Evolutionary conservation across 2,797 vertebrate genomes (phyloP).

Genomic region (Gambelia wislizenii): DNA sequence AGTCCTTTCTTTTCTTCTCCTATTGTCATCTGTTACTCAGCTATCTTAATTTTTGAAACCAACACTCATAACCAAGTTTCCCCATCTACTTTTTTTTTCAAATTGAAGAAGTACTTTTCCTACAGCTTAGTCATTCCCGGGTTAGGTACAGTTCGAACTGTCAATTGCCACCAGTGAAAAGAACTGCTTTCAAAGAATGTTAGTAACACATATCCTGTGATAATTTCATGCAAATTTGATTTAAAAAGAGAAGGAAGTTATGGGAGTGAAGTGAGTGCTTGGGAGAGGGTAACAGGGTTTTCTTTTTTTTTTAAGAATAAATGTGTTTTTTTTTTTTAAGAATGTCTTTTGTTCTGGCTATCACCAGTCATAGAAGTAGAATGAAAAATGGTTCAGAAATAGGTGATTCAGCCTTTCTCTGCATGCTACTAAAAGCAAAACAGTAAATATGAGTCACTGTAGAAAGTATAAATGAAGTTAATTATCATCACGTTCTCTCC

Average conservation of each 20-base stretch:
- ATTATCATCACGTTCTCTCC: slow-evolving; percentile 61
- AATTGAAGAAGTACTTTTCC: slow-evolving; percentile 73
- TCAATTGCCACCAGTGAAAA: slow-evolving; percentile 41
- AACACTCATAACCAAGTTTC: slow-evolving; percentile 49
- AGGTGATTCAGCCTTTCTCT: slow-evolving; percentile 69
- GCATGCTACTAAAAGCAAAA: slow-evolving; percentile 61
- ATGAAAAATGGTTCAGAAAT: slow-evolving; percentile 63
- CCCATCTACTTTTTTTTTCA: slow-evolving; percentile 73
- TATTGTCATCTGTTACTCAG: slow-evolving; percentile 30
- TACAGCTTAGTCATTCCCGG: slow-evolving; percentile 71
- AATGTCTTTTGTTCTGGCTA: not conserved
- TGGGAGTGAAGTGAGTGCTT: not conserved
- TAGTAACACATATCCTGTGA: slow-evolving; percentile 25
- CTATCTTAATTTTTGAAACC: slow-evolving; percentile 54
- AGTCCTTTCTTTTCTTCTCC: slow-evolving; percentile 68
- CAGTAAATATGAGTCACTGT: slow-evolving; percentile 73
- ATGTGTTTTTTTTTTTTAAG: too few species aligned
- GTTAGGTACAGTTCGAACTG: slow-evolving; percentile 67
- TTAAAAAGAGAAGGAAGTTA: not conserved
- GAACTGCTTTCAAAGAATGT: slow-evolving; percentile 81
- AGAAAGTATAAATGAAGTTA: slow-evolving; percentile 77
- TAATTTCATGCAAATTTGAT: not conserved
- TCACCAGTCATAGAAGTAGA: slow-evolving; percentile 45
- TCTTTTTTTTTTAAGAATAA: not conserved
- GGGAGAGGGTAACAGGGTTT: not conserved